phyloP scores from a whole-genome alignment of 2,113 vertebrate genomes.

The Megaceryle torquata region DNA sequence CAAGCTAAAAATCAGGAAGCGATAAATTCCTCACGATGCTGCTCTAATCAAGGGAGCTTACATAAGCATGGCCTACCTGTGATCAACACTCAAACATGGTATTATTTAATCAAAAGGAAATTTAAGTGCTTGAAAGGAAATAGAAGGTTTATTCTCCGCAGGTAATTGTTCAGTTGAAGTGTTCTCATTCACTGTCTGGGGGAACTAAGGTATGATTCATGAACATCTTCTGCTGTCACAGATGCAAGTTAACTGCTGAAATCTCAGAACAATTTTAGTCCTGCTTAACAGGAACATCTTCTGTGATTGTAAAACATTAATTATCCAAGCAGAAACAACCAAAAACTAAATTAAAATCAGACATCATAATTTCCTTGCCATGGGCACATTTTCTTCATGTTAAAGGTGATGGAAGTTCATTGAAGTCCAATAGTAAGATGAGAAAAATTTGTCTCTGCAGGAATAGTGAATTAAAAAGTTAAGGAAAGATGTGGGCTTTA shows the following conservation, averaged over 20 bases:
- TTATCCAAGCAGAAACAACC: background rate
- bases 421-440: background rate
- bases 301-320: background rate
- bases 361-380: background rate
- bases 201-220: background rate
- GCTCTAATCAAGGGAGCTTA: background rate
- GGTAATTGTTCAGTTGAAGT: background rate
- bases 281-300: background rate
- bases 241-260: background rate
- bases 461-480: background rate
- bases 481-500: background rate
- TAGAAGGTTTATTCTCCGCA: background rate
- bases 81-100: conserved; percentile 1
- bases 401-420: background rate
- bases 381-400: background rate
- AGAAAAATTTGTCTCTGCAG: background rate
- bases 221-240: background rate
- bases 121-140: conserved; percentile 19
- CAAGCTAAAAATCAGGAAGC: background rate
- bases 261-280: background rate
- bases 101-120: conserved; percentile 44
- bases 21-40: conserved; percentile 2
- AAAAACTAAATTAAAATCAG: background rate
- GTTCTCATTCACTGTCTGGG: background rate
- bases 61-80: background rate